phyloP scores from a whole-genome alignment of 2,797 vertebrate species.

The Gymnothorax javanicus region DNA sequence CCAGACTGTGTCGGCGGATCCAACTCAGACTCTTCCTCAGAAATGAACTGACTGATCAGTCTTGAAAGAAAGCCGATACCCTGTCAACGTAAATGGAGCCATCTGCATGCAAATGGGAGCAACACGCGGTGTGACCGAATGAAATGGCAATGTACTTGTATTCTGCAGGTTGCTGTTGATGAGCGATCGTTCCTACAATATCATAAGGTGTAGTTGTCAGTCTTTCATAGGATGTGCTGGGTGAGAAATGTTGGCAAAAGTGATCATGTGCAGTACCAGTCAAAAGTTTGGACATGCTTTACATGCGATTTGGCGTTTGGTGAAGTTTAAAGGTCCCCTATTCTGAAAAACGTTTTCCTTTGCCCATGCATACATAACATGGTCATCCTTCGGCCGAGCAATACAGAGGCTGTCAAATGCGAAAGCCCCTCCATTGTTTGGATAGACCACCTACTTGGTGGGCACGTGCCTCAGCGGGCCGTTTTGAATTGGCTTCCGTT shows the following conservation, averaged over 20 bases:
- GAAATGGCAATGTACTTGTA: not conserved
- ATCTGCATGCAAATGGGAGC: conserved; percentile 1
- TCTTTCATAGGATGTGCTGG: not conserved
- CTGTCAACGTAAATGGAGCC: conserved; percentile 17
- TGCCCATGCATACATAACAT: too few species aligned
- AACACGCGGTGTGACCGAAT: not conserved
- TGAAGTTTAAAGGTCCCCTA: too few species aligned
- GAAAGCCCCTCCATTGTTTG: too few species aligned
- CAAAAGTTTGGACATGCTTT: too few species aligned
- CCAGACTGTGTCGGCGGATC: conserved; percentile 42
- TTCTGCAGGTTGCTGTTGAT: not conserved
- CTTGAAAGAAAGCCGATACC: conserved; percentile 32
- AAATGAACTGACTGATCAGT: conserved; percentile 33
- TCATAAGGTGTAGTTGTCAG: not conserved
- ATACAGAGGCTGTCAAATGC: too few species aligned
- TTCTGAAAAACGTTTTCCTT: too few species aligned
- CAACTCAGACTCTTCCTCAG: conserved; percentile 38
- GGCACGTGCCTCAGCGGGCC: too few species aligned
- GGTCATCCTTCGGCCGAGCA: too few species aligned
- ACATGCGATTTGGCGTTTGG: too few species aligned
- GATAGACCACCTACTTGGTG: too few species aligned
- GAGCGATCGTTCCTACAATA: not conserved
- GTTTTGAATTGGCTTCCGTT: too few species aligned
- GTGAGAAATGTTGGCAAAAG: not conserved
- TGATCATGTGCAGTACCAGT: not conserved